A percentile compares a stretch with the other conserved stretches of the same genome.
Conservation (phyloP, 35 echinoderm and acorn worm genomes). For the Amphiura filiformis region DNA sequence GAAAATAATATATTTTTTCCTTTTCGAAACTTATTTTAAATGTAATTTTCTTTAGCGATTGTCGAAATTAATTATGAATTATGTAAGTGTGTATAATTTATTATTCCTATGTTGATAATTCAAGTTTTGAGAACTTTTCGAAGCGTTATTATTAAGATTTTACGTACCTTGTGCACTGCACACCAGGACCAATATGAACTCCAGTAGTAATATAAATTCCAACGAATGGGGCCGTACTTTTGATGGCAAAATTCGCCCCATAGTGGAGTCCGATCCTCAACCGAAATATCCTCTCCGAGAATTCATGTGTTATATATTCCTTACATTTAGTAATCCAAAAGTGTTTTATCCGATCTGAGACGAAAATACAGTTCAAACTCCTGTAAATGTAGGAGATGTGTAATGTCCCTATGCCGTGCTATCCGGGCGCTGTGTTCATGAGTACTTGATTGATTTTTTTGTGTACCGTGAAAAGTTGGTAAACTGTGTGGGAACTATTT, state of each 20-base stretch:
- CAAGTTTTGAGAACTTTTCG: too few species aligned
- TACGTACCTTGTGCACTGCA: too few species aligned
- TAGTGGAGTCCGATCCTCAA: constrained; percentile 4
- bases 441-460: background rate
- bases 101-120: too few species aligned
- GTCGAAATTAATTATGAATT: too few species aligned
- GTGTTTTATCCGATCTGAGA: background rate
- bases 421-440: background rate
- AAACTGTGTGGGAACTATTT: too few species aligned
- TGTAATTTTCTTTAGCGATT: too few species aligned
- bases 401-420: background rate
- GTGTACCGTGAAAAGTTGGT: background rate
- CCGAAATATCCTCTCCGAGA: background rate
- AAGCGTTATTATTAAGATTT: too few species aligned
- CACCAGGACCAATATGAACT: background rate
- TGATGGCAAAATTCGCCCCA: background rate
- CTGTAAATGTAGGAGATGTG: background rate
- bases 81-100: too few species aligned
- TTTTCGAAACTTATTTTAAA: too few species aligned
- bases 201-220: constrained; percentile 7
- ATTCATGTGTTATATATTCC: constrained; percentile 11
- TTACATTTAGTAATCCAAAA: background rate
- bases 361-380: too few species aligned
- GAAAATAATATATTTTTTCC: too few species aligned
- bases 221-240: background rate